Evolutionary conservation across 2,888 invertebrate genomes (phyloP), one percentile per base, ranked within the genome.

Genomic region (Pseudococcus longispinus): DNA sequence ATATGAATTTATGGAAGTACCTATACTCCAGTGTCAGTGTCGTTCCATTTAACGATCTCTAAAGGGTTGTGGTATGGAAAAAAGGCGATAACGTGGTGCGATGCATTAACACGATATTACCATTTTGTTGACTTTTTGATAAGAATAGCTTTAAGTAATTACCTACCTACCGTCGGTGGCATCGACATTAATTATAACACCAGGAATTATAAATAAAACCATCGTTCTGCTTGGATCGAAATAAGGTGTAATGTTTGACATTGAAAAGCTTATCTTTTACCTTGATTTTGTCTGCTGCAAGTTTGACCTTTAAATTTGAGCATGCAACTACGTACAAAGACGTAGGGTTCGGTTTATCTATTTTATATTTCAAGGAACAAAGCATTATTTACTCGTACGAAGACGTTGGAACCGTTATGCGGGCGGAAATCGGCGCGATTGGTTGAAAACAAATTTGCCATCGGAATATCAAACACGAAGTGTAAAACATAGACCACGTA

Each of bases 381-480:
- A 82, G 4, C 20, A n/a, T 42, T 42, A 9, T 37, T 8, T 20
- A 18, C 20, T 11, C 11, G 0, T 82, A 44, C 6, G 15, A 82
- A 44, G n/a, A 44, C n/a, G 20, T 20, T 44, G 20, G 37, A 44
- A 77, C 82, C 82, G 42, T 82, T 23, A 82, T 42, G 82, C 20
- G 44, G 44, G 23, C 82, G 23, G 82, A 32, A 23, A 23, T 82
- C 42, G 44, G 23, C 20, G 44, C 23, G 29, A 26, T 20, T 42
- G 23, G 44, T 46, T 29, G 51, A 83, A 83, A 83, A 51, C 29
- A 18, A 46, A 83, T 83, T 83, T 23, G 37, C 37, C 23, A 29
- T 29, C 55, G 23, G 83, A 83, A 44, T 51, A 83, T 83, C 1
- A 46, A 83, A 9, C 15, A 20, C 9, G 46, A 46, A 11, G 44